A percentile compares a stretch with the other conserved stretches of the same genome.
phyloP scores from a whole-genome alignment of 2,888 invertebrate genomes.

The Dicycla oo region DNA sequence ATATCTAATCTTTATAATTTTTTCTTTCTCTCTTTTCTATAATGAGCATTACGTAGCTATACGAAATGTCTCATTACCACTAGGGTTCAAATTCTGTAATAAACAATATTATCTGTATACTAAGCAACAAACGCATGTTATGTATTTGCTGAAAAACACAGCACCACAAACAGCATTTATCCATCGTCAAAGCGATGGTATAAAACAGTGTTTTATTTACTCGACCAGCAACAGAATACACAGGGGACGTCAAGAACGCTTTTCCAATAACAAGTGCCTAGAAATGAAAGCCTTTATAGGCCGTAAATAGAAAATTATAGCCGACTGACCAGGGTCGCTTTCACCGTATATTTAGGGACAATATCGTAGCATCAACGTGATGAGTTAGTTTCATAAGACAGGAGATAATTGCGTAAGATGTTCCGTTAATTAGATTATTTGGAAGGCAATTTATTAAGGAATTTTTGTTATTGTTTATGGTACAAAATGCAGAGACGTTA shows the following conservation, averaged over 20 bases:
- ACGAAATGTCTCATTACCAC: background rate
- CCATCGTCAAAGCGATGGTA: conserved; percentile 37
- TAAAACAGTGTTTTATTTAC: conserved; percentile 71
- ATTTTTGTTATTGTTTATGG: conserved; percentile 28
- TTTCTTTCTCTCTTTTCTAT: background rate
- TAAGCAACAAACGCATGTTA: background rate
- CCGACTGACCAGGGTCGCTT: conserved; percentile 74
- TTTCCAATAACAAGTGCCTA: conserved; percentile 82
- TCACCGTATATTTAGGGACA: conserved; percentile 72
- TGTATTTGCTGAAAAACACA: background rate
- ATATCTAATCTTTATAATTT: no score
- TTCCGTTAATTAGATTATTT: conserved; percentile 37
- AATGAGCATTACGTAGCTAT: background rate
- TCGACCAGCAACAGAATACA: conserved; percentile 70
- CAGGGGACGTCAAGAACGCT: conserved; percentile 67
- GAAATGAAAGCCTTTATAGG: conserved; percentile 84
- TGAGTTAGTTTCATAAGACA: conserved; percentile 35
- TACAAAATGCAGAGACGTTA: background rate
- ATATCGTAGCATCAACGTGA: conserved; percentile 65
- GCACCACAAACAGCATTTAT: conserved; percentile 25
- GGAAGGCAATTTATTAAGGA: conserved; percentile 27
- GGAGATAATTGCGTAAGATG: conserved; percentile 43
- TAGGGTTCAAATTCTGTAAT: background rate
- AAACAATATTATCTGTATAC: no score
- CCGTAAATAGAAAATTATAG: conserved; percentile 85